Evolutionary conservation across 2,113 vertebrate genomes (phyloP).

Genomic region (Lophochroa leadbeateri): DNA sequence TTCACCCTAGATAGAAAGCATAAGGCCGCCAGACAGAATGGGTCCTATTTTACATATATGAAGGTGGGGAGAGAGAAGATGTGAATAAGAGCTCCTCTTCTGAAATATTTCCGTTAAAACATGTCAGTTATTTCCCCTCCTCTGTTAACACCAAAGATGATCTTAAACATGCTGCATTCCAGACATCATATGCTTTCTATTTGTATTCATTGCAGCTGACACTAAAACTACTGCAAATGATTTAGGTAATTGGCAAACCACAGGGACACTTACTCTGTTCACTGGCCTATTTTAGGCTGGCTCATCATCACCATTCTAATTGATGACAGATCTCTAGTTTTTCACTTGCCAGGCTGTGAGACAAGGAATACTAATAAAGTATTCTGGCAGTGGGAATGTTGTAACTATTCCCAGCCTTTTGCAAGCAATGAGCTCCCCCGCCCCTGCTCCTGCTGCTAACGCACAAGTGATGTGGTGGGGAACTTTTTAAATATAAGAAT

Average conservation of each 20-base stretch:
- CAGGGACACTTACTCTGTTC: conserved; percentile 74
- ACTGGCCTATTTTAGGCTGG: conserved; percentile 76
- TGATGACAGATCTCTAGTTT: conserved; percentile 77
- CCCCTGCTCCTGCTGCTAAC: conserved; percentile 36
- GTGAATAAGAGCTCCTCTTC: neutral
- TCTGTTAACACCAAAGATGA: conserved; percentile 40
- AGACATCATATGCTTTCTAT: conserved; percentile 67
- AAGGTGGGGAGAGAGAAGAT: neutral
- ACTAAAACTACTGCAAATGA: conserved; percentile 77
- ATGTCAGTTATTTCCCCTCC: conserved; percentile 13
- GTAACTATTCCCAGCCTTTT: conserved; percentile 66
- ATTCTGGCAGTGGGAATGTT: conserved; percentile 61
- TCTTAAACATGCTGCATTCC: conserved; percentile 61
- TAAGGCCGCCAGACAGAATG: neutral
- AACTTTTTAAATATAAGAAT: conserved; percentile 36
- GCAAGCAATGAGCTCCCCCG: conserved; percentile 24
- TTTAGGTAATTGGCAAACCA: conserved; percentile 81
- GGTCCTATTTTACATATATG: neutral
- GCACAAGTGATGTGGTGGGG: conserved; percentile 47
- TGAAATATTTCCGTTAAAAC: neutral
- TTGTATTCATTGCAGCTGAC: conserved; percentile 74
- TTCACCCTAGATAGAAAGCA: neutral
- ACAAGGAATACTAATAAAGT: conserved; percentile 77
- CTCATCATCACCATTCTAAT: conserved; percentile 78
- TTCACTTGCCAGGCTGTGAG: conserved; percentile 73